Conservation (phyloP, 2,797 vertebrate species). For the Peromyscus eremicus region DNA sequence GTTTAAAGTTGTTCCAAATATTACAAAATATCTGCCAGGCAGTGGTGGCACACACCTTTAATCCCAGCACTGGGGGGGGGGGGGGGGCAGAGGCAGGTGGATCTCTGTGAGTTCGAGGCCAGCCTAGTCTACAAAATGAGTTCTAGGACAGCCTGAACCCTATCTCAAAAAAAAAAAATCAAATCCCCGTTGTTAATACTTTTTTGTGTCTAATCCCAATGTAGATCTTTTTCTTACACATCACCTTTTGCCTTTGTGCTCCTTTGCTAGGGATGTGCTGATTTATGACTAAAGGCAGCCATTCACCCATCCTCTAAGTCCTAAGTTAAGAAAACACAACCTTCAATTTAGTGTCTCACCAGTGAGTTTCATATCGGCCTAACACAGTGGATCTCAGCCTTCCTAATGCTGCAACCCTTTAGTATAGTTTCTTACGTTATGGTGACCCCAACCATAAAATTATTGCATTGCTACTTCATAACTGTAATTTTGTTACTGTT, state of each 20-base stretch:
- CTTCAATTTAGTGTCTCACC: neutral
- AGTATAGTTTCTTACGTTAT: neutral
- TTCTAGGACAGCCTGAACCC: neutral
- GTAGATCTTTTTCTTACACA: neutral
- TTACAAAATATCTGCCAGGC: neutral
- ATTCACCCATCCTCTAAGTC: neutral
- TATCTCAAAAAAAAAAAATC: neutral
- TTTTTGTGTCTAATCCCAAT: neutral
- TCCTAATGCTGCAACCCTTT: neutral
- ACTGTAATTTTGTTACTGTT: neutral
- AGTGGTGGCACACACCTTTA: neutral
- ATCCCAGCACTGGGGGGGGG: neutral
- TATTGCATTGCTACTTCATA: neutral
- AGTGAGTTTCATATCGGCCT: neutral
- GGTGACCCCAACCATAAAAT: neutral
- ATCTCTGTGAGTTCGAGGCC: neutral
- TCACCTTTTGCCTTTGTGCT: neutral
- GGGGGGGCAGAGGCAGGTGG: neutral
- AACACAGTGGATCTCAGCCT: neutral
- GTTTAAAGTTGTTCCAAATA: conserved; percentile 22
- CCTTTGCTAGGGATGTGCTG: neutral
- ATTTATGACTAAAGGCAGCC: neutral
- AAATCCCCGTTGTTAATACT: neutral
- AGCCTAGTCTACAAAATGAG: neutral
- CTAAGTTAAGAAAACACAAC: neutral